phyloP scores from a whole-genome alignment of 2,888 invertebrate species.

The Lapara coniferarum region DNA sequence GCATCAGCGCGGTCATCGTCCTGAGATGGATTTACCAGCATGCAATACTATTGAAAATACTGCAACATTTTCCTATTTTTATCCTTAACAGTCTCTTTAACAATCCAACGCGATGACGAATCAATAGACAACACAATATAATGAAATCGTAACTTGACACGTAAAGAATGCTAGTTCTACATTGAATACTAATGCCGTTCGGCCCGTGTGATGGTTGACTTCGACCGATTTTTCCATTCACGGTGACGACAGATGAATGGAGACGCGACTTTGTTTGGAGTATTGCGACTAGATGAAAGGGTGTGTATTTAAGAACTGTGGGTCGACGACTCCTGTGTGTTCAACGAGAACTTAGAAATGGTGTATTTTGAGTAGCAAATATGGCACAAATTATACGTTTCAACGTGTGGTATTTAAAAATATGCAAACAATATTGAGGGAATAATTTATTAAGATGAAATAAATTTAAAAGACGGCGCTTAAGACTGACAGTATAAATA shows the following conservation, averaged over 20 bases:
- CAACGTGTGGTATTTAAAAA: no score
- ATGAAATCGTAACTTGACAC: background rate
- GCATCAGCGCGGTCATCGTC: no score
- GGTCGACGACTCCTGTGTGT: background rate
- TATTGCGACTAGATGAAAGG: background rate
- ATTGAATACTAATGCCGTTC: background rate
- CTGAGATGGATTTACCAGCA: no score
- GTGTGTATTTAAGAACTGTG: background rate
- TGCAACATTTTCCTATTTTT: background rate
- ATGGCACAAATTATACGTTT: no score
- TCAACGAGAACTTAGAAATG: no score
- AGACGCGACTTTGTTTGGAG: background rate
- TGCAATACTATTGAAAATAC: background rate
- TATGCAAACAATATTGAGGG: no score
- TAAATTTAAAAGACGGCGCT: no score
- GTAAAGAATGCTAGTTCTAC: conserved; percentile 3
- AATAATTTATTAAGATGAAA: no score
- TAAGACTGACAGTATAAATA: no score
- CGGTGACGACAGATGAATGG: conserved; percentile 14
- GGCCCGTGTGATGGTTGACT: background rate
- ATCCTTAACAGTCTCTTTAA: background rate
- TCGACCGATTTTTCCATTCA: conserved; percentile 10
- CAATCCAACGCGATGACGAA: background rate
- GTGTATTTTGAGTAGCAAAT: no score
- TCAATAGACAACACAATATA: conserved; percentile 5